A percentile compares a stretch with the other conserved stretches of the same genome.
These are phyloP conservation scores for Styela plicata DNA, from an alignment of 23 tunicate genomes.

Conservation along the genomic window DNA sequence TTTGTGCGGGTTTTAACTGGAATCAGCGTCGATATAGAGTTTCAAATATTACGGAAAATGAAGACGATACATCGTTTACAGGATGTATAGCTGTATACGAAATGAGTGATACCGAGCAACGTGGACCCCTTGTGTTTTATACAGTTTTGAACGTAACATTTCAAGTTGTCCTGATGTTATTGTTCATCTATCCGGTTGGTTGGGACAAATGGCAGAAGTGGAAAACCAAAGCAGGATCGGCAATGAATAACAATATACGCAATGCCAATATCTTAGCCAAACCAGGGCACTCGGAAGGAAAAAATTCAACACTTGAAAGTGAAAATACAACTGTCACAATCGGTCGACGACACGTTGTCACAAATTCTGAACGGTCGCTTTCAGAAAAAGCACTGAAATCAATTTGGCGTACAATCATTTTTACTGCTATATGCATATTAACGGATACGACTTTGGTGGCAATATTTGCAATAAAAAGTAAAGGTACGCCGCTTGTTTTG, in stretches of 20 bases:
- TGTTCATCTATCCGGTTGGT: slow-evolving; percentile 61
- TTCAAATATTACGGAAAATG: background rate
- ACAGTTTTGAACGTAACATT: slow-evolving; percentile 40
- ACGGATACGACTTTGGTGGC: slow-evolving; percentile 56
- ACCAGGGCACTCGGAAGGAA: background rate
- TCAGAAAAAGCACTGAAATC: slow-evolving; percentile 28
- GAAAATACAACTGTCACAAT: background rate
- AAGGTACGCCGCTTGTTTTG: slow-evolving; percentile 53
- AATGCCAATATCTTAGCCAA: background rate
- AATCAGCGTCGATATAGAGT: slow-evolving; percentile 46
- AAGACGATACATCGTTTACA: background rate
- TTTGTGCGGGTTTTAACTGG: slow-evolving; percentile 31
- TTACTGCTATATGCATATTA: slow-evolving; percentile 53
- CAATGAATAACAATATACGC: background rate
- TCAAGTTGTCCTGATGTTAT: slow-evolving; percentile 38
- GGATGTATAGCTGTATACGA: slow-evolving; percentile 75
- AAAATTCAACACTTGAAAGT: background rate
- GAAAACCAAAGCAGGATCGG: background rate
- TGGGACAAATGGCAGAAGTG: slow-evolving; percentile 37
- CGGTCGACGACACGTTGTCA: background rate
- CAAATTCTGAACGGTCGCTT: background rate
- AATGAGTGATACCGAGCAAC: slow-evolving; percentile 37
- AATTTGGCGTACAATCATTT: slow-evolving; percentile 40
- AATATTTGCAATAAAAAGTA: slow-evolving; percentile 22
- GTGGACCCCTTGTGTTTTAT: slow-evolving; percentile 56